These are phyloP conservation scores for Thymallus thymallus DNA, from an alignment of 2,113 vertebrate genomes.

Conservation along the genomic window DNA sequence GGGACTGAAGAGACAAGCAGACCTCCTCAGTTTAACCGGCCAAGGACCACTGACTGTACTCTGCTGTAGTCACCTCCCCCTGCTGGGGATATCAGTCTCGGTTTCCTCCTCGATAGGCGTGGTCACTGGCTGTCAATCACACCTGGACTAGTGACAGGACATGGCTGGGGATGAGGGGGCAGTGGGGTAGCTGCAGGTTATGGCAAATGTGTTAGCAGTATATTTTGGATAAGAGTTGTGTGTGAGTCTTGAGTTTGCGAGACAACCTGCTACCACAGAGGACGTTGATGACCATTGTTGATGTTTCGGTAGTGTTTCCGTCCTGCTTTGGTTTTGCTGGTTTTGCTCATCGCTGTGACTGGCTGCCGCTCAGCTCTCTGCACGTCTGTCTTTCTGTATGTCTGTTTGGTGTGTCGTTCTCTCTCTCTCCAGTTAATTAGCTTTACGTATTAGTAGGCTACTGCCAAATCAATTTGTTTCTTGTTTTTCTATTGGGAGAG, in stretches of 20 bases:
- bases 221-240: constrained; percentile 6
- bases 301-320: constrained; percentile 36
- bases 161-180: constrained; percentile 18
- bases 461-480: not conserved
- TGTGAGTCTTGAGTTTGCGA: constrained; percentile 19
- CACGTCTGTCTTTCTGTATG: constrained; percentile 7
- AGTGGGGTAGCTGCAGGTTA: constrained; percentile 23
- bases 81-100: constrained; percentile 1
- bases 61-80: constrained; percentile 5
- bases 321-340: constrained; percentile 10
- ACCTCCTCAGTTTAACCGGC: constrained; percentile 45
- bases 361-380: constrained; percentile 10
- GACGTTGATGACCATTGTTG: constrained; percentile 13
- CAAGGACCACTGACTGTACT: constrained; percentile 56
- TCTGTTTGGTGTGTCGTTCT: constrained; percentile 34
- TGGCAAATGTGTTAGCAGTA: constrained; percentile 37
- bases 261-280: constrained; percentile 20
- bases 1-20: not conserved
- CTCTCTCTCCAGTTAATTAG: constrained; percentile 51
- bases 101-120: no score
- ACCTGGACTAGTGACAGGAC: constrained; percentile 42
- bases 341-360: constrained; percentile 45
- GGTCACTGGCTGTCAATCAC: constrained; percentile 45
- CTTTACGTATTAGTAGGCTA: constrained; percentile 19
- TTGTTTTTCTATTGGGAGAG: constrained; percentile 5